phyloP scores from a whole-genome alignment of 2,888 invertebrate genomes.

The Drosophila mulleri region DNA sequence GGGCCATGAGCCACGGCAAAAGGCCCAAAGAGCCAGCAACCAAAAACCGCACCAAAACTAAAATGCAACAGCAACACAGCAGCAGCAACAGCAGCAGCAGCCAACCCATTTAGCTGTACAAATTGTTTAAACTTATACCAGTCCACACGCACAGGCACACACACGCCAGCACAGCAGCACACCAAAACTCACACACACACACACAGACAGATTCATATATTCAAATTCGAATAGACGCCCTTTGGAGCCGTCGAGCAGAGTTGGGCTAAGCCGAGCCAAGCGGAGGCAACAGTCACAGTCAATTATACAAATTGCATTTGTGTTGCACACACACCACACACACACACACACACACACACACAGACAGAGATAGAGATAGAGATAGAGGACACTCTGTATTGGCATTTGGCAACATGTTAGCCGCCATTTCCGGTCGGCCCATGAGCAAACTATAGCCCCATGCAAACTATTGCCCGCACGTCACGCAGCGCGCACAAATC shows the following conservation, averaged over 20 bases:
- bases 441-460: constrained; percentile 35
- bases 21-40: constrained; percentile 27
- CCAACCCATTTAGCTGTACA: constrained; percentile 39
- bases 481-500: constrained; percentile 47
- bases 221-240: constrained; percentile 52
- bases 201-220: constrained; percentile 23
- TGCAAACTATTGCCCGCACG: constrained; percentile 27
- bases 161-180: background rate
- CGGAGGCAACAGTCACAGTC: constrained; percentile 71
- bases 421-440: constrained; percentile 51
- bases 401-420: constrained; percentile 67
- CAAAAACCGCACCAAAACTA: constrained; percentile 67
- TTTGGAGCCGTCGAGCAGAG: constrained; percentile 24
- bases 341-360: constrained; percentile 3
- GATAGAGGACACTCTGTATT: constrained; percentile 36
- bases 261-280: constrained; percentile 21
- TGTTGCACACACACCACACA: constrained; percentile 28
- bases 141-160: constrained; percentile 12
- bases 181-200: background rate
- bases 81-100: constrained; percentile 5
- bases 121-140: constrained; percentile 73
- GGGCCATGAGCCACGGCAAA: constrained; percentile 23
- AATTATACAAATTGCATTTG: constrained; percentile 81
- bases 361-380: background rate
- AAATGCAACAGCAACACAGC: constrained; percentile 45